phyloP scores from a whole-genome alignment of 2,113 vertebrate genomes.

The Chaenogobius annularis region DNA sequence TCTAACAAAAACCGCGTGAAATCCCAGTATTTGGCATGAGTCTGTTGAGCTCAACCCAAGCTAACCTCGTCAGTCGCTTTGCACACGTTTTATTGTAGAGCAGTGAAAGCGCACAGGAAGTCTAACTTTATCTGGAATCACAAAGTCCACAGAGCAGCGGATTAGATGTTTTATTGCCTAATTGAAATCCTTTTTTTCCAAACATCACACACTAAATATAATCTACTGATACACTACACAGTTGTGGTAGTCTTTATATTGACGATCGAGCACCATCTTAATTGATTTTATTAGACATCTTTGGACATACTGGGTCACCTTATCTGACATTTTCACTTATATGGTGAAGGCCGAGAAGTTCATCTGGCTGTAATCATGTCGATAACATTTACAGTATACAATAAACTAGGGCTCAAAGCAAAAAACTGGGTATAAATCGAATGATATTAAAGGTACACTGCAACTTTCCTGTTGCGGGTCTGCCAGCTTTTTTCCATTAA shows the following conservation, averaged over 20 bases:
- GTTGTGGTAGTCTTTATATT: neutral
- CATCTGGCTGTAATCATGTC: neutral
- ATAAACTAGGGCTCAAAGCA: neutral
- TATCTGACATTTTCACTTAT: slow-evolving; percentile 5
- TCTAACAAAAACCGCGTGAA: slow-evolving; percentile 19
- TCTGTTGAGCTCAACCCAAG: neutral
- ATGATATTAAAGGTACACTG: too few relatives aligned
- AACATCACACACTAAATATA: neutral
- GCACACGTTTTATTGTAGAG: neutral
- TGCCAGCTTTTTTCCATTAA: too few relatives aligned
- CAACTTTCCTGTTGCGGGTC: too few relatives aligned
- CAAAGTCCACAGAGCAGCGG: slow-evolving; percentile 65
- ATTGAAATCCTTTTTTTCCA: neutral
- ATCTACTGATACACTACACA: neutral
- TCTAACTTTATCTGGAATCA: slow-evolving; percentile 42
- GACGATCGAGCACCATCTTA: neutral
- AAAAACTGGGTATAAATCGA: too few relatives aligned
- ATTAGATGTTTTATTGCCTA: slow-evolving; percentile 23
- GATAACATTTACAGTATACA: neutral
- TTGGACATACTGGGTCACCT: neutral
- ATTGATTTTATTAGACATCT: neutral
- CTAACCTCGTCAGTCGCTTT: neutral
- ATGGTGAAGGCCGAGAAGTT: neutral
- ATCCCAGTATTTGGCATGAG: neutral
- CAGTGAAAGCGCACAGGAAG: neutral